These are phyloP conservation scores for Scomber scombrus DNA, from an alignment of 2,113 vertebrate species.

Conservation along the genomic window DNA sequence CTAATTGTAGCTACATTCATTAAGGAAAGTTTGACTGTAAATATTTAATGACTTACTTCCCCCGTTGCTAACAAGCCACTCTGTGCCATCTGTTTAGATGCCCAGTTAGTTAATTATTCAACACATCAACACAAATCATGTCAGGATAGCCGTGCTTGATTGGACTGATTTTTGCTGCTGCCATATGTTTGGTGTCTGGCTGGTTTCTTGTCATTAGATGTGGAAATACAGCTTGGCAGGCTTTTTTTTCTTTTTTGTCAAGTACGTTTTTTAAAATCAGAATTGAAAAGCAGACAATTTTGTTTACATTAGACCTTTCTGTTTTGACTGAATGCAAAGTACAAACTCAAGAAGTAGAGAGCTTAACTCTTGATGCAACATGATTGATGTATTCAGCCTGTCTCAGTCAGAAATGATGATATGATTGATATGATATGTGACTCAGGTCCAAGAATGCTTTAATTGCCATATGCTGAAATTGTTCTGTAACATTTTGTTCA, in stretches of 20 bases:
- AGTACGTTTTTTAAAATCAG: background rate
- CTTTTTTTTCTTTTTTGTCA: background rate
- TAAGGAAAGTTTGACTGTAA: slow-evolving; percentile 40
- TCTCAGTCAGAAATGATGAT: background rate
- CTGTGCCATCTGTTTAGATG: slow-evolving; percentile 71
- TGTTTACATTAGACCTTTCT: background rate
- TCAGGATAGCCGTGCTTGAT: slow-evolving; percentile 40
- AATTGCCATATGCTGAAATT: background rate
- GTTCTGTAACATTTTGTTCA: background rate
- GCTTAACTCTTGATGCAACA: background rate
- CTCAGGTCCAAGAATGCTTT: background rate
- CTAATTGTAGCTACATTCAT: slow-evolving; percentile 16
- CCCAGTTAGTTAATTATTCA: slow-evolving; percentile 74
- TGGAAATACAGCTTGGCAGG: slow-evolving; percentile 17
- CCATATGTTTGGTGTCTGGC: slow-evolving; percentile 67
- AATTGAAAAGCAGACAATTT: background rate
- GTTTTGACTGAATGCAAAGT: background rate
- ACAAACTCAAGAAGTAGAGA: background rate
- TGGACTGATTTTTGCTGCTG: slow-evolving; percentile 30
- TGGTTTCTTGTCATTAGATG: slow-evolving; percentile 34
- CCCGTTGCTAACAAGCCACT: slow-evolving; percentile 43
- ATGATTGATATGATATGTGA: background rate
- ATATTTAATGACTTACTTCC: slow-evolving; percentile 65
- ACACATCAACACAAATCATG: slow-evolving; percentile 50
- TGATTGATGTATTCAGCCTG: background rate